Conservation (phyloP, 2,113 vertebrate genomes). For the Sorex araneus region DNA sequence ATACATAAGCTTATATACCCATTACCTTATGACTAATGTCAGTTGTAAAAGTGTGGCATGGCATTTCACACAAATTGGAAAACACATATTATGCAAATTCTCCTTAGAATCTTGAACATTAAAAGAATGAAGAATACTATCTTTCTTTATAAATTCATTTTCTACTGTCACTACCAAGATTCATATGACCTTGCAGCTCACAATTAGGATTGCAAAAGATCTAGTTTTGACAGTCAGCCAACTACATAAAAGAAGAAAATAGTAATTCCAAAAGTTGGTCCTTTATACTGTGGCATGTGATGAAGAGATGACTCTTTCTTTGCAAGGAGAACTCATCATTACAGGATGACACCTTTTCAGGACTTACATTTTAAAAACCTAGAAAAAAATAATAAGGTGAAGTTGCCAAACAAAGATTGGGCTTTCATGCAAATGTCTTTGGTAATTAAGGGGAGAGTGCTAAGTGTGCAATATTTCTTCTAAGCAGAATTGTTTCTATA, state of each 20-base stretch:
- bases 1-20: slow-evolving; percentile 58
- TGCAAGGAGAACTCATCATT: slow-evolving; percentile 71
- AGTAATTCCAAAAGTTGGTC: slow-evolving; percentile 57
- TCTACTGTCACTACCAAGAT: slow-evolving; percentile 69
- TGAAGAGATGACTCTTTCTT: slow-evolving; percentile 8
- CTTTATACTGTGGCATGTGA: slow-evolving; percentile 55
- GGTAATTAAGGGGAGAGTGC: slow-evolving; percentile 78
- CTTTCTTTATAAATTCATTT: slow-evolving; percentile 77
- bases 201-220: slow-evolving; percentile 71
- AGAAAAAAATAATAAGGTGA: slow-evolving; percentile 71
- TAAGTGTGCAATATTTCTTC: slow-evolving; percentile 73
- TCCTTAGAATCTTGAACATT: slow-evolving; percentile 67
- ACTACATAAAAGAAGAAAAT: slow-evolving; percentile 62
- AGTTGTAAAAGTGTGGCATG: slow-evolving; percentile 71
- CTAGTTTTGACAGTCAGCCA: slow-evolving; percentile 72
- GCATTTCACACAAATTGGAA: slow-evolving; percentile 78
- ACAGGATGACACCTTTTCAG: slow-evolving; percentile 72
- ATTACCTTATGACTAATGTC: slow-evolving; percentile 70
- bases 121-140: slow-evolving; percentile 68
- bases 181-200: slow-evolving; percentile 68
- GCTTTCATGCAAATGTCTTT: slow-evolving; percentile 81
- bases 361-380: slow-evolving; percentile 69
- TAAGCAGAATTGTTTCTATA: slow-evolving; percentile 80
- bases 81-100: slow-evolving; percentile 78
- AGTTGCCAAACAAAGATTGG: slow-evolving; percentile 79